Evolutionary conservation across 37 sponge, comb jelly and placozoan species (phyloP).

Genomic region (Halisarca cf. caerulea): DNA sequence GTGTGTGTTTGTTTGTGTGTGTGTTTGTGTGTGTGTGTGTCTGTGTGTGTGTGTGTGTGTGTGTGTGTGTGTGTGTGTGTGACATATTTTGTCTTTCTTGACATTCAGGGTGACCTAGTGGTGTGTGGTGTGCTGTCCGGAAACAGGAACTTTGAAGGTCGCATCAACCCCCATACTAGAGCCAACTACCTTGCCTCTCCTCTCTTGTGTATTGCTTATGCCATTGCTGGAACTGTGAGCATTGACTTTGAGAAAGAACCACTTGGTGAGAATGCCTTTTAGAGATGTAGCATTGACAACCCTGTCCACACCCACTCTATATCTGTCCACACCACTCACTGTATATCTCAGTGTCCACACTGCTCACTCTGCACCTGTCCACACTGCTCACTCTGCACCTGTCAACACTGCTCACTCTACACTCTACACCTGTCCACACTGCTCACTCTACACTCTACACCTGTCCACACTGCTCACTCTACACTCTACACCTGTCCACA

Average conservation of each 20-base stretch:
- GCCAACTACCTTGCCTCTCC: slow-evolving; percentile 97
- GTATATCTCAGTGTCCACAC: no score
- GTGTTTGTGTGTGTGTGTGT: no score
- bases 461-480: background rate
- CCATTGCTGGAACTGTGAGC: slow-evolving; percentile 85
- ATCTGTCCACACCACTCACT: background rate
- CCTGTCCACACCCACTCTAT: background rate
- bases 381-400: background rate
- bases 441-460: background rate
- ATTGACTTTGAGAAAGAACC: slow-evolving; percentile 94
- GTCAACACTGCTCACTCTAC: no score
- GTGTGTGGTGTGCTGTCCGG: slow-evolving; percentile 89
- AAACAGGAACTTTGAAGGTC: slow-evolving; percentile 94
- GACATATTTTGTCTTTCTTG: background rate
- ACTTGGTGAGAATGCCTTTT: slow-evolving; percentile 63
- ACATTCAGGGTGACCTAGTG: slow-evolving; percentile 86
- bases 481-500: background rate
- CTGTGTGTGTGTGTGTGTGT: no score
- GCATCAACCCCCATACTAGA: slow-evolving; percentile 89
- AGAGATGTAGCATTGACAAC: background rate
- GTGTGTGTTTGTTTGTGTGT: no score
- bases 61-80: no score
- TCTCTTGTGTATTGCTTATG: slow-evolving; percentile 91
- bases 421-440: background rate
- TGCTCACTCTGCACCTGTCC: background rate